A percentile compares a stretch with the other conserved stretches of the same genome.
phyloP scores from a whole-genome alignment of 2,113 vertebrate genomes.

The Trogon melanurus region DNA sequence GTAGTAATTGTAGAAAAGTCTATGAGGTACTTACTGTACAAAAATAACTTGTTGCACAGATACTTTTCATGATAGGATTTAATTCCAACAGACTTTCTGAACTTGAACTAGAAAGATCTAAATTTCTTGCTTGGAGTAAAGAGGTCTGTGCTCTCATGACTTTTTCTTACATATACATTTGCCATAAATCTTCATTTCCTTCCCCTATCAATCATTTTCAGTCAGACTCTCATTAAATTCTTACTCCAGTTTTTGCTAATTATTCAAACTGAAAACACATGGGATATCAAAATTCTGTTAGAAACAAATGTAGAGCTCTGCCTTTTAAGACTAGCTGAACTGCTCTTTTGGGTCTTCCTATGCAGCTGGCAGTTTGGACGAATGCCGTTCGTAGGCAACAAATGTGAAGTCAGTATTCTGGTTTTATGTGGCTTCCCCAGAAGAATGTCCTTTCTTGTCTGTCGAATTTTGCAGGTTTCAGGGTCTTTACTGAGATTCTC shows the following conservation, averaged over 20 bases:
- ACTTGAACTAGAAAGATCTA: neutral
- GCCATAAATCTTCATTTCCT: neutral
- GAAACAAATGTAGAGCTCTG: neutral
- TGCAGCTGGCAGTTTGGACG: neutral
- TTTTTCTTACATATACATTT: neutral
- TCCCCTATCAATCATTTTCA: neutral
- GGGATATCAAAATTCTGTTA: neutral
- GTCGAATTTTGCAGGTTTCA: neutral
- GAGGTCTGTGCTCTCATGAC: neutral
- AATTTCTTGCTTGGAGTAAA: neutral
- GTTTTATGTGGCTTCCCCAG: neutral
- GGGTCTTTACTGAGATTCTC: neutral
- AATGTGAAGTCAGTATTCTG: neutral
- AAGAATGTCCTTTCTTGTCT: neutral
- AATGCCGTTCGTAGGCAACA: neutral
- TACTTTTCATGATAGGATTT: neutral
- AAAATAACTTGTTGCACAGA: neutral
- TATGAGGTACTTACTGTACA: neutral
- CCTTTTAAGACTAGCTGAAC: neutral
- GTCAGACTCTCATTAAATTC: neutral
- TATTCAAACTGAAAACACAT: neutral
- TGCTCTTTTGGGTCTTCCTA: neutral
- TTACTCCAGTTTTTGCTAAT: neutral
- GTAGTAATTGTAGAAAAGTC: neutral
- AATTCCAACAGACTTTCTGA: neutral